Evolutionary conservation across 92 coral and sea anemone species (phyloP).

Genomic region (Paragorgia papillata): DNA sequence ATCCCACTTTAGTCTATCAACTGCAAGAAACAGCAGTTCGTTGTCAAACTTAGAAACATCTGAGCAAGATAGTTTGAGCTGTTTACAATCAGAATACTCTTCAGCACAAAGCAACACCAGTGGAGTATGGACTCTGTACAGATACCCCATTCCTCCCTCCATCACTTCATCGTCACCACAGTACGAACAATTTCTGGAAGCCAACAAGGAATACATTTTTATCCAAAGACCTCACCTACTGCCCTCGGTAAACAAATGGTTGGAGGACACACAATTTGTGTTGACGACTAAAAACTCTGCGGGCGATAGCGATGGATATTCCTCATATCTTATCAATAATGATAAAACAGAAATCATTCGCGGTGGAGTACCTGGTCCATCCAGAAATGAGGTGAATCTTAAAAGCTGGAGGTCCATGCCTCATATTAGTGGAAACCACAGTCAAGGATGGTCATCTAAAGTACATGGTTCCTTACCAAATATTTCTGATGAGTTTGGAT

Average conservation of each 20-base stretch:
- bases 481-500: neutral
- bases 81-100: no score
- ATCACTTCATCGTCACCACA: neutral
- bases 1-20: neutral
- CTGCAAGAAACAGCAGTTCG: neutral
- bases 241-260: neutral
- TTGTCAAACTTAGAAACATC: neutral
- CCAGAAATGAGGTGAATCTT: no score
- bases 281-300: neutral
- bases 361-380: no score
- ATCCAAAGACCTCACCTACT: neutral
- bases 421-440: no score
- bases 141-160: constrained; percentile 4
- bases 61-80: neutral
- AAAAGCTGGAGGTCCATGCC: no score
- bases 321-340: no score
- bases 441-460: neutral
- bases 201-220: neutral
- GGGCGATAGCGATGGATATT: no score
- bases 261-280: neutral
- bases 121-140: neutral
- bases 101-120: no score
- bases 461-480: neutral
- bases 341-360: no score
- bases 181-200: neutral